Evolutionary conservation across 2,113 vertebrate genomes (phyloP).

Genomic region (Oryctolagus cuniculus): DNA sequence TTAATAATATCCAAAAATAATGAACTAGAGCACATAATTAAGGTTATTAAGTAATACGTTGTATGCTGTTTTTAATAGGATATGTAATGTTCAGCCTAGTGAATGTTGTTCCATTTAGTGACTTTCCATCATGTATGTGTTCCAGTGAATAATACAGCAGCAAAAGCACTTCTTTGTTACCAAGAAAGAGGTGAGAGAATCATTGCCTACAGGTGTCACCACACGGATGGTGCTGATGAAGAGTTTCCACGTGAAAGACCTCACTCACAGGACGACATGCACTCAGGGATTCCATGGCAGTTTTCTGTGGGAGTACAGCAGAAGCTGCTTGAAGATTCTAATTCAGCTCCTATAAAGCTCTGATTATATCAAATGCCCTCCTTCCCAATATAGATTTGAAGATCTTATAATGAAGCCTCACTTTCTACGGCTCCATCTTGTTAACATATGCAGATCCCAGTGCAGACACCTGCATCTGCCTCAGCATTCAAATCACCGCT

Average conservation of each 20-base stretch:
- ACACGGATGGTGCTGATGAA: background rate
- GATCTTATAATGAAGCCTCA: background rate
- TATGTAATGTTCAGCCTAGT: background rate
- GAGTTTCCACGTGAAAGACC: accelerated
- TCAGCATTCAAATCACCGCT: background rate
- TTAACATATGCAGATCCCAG: background rate
- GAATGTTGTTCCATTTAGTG: background rate
- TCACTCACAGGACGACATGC: accelerated
- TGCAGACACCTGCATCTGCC: background rate
- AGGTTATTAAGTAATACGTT: background rate
- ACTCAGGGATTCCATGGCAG: background rate
- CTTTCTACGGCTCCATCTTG: background rate
- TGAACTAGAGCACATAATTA: background rate
- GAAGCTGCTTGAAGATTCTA: background rate
- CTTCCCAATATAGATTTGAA: background rate
- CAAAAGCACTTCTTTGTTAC: no score
- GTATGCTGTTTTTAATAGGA: background rate
- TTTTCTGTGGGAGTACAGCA: background rate
- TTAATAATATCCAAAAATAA: background rate
- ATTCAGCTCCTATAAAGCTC: background rate
- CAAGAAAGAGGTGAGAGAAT: background rate
- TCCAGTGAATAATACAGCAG: background rate
- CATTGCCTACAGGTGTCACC: background rate
- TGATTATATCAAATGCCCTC: background rate
- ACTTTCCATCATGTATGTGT: background rate